These are phyloP conservation scores for Helicolenus hilgendorfi DNA, from an alignment of 2,797 vertebrate species.

Conservation along the genomic window DNA sequence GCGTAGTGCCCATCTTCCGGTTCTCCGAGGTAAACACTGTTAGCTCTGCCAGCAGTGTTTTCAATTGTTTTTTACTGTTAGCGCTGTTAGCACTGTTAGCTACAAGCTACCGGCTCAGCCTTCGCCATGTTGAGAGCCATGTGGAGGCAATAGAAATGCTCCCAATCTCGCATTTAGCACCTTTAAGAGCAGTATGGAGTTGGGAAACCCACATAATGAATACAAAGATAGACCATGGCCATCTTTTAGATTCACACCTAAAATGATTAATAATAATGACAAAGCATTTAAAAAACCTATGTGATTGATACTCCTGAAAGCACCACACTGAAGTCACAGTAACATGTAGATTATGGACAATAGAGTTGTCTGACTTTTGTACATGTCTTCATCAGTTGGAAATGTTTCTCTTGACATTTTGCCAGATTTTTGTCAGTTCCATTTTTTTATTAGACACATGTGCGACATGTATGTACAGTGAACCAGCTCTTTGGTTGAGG, in stretches of 20 bases:
- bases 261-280: background rate
- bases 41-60: no score
- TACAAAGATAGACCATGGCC: background rate
- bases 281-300: background rate
- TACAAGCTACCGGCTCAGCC: no score
- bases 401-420: background rate
- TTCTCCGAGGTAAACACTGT: no score
- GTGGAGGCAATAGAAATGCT: no score
- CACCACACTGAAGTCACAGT: background rate
- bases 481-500: conserved; percentile 16
- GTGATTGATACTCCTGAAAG: background rate
- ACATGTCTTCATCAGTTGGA: background rate
- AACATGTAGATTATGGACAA: background rate
- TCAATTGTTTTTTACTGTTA: no score
- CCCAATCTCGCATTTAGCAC: no score
- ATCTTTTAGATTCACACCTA: background rate
- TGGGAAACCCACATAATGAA: background rate
- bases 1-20: no score
- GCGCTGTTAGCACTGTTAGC: no score
- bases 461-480: background rate
- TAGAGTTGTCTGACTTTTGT: background rate
- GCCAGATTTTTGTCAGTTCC: background rate
- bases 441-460: background rate
- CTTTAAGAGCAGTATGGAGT: background rate
- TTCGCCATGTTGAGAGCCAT: no score